Evolutionary conservation across 2,113 vertebrate species (phyloP).

Genomic region (Elephas maximus): DNA sequence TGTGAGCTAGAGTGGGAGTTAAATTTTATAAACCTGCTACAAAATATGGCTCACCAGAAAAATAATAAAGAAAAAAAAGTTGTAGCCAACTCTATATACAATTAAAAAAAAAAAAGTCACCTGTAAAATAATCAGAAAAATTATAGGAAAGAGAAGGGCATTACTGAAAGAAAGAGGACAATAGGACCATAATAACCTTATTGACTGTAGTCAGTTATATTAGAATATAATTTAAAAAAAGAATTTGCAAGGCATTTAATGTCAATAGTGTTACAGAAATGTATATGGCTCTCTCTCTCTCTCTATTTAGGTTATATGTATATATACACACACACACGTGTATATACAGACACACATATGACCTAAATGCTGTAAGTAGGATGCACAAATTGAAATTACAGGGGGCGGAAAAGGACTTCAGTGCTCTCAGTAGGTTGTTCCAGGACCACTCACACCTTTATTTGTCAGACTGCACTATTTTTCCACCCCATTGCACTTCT

Average conservation of each 20-base stretch:
- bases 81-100: neutral
- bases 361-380: conserved; percentile 58
- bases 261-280: neutral
- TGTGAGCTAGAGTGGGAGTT: neutral
- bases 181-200: neutral
- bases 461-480: conserved; percentile 38
- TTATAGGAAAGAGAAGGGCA: neutral
- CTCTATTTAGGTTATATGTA: neutral
- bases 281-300: neutral
- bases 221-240: neutral
- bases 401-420: conserved; percentile 29
- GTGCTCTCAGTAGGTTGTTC: neutral
- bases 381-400: conserved; percentile 58
- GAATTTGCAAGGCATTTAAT: neutral
- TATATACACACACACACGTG: neutral
- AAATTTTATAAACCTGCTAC: conserved; percentile 19
- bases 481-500: neutral
- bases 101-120: neutral
- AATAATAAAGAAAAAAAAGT: neutral
- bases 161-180: neutral
- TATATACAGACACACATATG: conserved; percentile 15
- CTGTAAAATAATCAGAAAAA: neutral
- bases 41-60: conserved; percentile 28
- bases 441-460: conserved; percentile 55
- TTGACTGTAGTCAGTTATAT: neutral